Base-by-base conservation (phyloP, 1,140 invertebrate genomes). In the Penaeus japonicus region DNA sequence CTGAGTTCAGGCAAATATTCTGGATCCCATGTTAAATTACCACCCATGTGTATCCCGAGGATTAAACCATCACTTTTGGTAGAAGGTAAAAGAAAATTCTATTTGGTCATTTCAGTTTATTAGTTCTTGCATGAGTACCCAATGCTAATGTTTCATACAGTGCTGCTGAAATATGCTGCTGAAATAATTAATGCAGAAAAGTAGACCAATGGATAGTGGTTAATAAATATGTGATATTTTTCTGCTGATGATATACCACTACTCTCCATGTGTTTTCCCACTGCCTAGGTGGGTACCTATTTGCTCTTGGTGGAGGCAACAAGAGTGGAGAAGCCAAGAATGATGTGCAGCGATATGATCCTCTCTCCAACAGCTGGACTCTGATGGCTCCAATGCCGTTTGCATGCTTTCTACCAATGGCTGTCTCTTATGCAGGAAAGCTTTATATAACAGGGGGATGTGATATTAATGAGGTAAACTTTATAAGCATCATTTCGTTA, bases 341-440 rank as follows among this genome's bases (percentile, higher is more conserved):
- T 55, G 86, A 88, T 47, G 80, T 88, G 1, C 86, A 88, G 70
- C 62, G 70, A 10, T 88, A 88, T 59, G 86, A 88, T 62, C 86
- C 86, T 3, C 24, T n/a, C n/a, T 35, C 79, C 62, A 83, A 88
- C 59, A 75, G 35, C 78, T 88, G 86, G 86, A 82, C 53, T 17
- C 65, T 88, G 3, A 81, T 88, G 86, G 55, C 86, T 32, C 86
- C 86, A 4, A 88, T 88, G 86, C 86, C 86, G 0, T 83, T 75
- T 65, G 7, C 79, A n/a, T 81, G 59, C 27, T 88, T 78, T 35
- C 73, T 32, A 5, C 86, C 86, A 32, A 73, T 65, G 18, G 80
- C 83, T 57, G 80, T 88, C 32, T 30, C 86, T 54, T 55, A 77
- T 47, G 79, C 86, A 22, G 86, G 86, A 75, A 88, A 88, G 53